These are phyloP conservation scores for Esox niger DNA, from an alignment of 2,113 vertebrate genomes.

Conservation along the genomic window DNA sequence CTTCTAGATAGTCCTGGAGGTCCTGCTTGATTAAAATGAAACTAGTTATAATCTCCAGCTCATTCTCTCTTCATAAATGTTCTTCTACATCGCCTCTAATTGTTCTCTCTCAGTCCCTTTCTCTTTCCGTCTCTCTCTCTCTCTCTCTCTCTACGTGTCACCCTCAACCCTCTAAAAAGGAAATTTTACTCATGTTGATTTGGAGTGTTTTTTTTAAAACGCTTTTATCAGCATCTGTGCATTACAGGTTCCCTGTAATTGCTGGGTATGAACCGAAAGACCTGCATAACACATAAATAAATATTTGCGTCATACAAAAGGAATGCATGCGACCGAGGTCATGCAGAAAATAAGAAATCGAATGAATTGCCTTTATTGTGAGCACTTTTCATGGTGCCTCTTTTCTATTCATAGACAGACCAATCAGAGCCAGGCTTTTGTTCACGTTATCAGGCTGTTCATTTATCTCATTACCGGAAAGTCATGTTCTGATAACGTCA, in stretches of 20 bases:
- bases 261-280: constrained; percentile 60
- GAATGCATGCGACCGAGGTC: constrained; percentile 55
- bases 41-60: constrained; percentile 41
- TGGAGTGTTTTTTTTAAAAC: constrained; percentile 75
- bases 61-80: neutral
- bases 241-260: constrained; percentile 75
- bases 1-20: constrained; percentile 37
- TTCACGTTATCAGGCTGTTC: constrained; percentile 69
- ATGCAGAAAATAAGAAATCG: constrained; percentile 74
- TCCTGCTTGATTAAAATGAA: constrained; percentile 33
- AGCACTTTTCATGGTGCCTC: constrained; percentile 66
- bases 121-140: neutral
- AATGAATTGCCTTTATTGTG: constrained; percentile 72
- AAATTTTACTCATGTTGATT: constrained; percentile 79
- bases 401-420: constrained; percentile 31
- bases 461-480: constrained; percentile 68
- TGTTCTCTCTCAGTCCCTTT: neutral
- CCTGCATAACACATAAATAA: constrained; percentile 74
- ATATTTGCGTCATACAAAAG: constrained; percentile 79
- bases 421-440: constrained; percentile 60
- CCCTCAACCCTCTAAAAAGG: constrained; percentile 64
- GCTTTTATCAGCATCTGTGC: constrained; percentile 73
- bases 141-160: neutral
- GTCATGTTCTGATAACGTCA: constrained; percentile 67
- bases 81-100: neutral